Evolutionary conservation across 2,797 vertebrate species (phyloP), one percentile per base, ranked within the genome.

Genomic region (Labroides dimidiatus): DNA sequence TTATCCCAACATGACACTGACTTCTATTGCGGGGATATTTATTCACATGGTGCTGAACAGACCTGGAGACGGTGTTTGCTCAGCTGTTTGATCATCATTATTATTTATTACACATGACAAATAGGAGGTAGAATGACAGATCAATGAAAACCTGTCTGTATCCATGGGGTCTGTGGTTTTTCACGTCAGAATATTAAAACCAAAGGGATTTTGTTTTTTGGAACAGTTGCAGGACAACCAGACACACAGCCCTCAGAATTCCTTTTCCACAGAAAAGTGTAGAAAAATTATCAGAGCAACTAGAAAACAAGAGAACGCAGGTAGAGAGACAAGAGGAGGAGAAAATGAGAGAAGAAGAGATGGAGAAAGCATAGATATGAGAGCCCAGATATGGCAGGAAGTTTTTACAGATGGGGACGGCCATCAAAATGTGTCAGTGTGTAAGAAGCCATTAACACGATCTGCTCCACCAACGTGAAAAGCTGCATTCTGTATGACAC

Each of bases 381-480:
- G 47, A 76, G 64, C 44, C 4, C 3, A 51, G 54, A 79, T 48
- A 50, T 66, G 54, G 63, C 43, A 39, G 37, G 39, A 33, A 50
- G 51, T 37, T 59, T 78, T 69, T 48, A 50, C 43, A 42, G 9
- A 15, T 56, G 15, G 44, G 50, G 53, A 77, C 58, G 43, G 56
- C 75, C 63, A 76, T 78, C 70, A 66, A n/a, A 59, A 76, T 17
- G 75, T 55, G 71, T 45, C 49, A 58, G 57, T 37, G 60, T 54
- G 44, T 16, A 57, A 68, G 54, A 47, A 24, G 44, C 62, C 66
- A 75, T 57, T 64, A 39, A 65, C 52, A 70, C 53, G 52, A 57
- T 62, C 37, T 69, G 50, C 24, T 42, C 19, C 3, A 59, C 37
- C 23, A 48, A 45, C 6, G 30, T 30, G 13, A 27, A 68, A 16